A percentile compares a stretch with the other conserved stretches of the same genome.
Conservation (phyloP, 2,888 invertebrate genomes). For the Lepidocyrtoides sp. region DNA sequence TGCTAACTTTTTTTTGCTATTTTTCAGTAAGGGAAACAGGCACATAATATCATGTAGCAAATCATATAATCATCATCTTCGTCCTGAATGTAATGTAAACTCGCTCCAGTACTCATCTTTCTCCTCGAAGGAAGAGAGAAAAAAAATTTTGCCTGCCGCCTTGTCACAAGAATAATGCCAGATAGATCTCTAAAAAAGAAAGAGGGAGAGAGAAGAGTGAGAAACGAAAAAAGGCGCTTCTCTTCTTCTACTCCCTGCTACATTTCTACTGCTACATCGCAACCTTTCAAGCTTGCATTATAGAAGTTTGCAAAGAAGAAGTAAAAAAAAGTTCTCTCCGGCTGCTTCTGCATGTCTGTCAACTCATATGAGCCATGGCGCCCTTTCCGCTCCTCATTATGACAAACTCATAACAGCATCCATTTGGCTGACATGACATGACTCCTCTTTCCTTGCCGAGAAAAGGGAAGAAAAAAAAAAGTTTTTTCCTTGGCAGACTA, state of each 20-base stretch:
- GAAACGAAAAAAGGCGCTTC: conserved; percentile 27
- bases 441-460: conserved; percentile 60
- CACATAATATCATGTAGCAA: conserved; percentile 64
- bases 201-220: conserved; percentile 51
- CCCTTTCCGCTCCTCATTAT: conserved; percentile 82
- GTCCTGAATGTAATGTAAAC: conserved; percentile 58
- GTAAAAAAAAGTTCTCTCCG: conserved; percentile 70
- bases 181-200: conserved; percentile 64
- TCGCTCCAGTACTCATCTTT: conserved; percentile 62
- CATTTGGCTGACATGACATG: conserved; percentile 83
- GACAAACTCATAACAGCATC: conserved; percentile 82
- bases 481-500: conserved; percentile 30
- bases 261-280: background rate
- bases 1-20: conserved; percentile 54
- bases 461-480: conserved; percentile 30
- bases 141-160: conserved; percentile 61
- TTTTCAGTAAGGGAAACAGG: conserved; percentile 21
- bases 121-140: conserved; percentile 50
- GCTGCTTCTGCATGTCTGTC: conserved; percentile 78
- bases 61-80: conserved; percentile 71
- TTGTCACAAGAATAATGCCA: conserved; percentile 72
- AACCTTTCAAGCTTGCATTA: background rate
- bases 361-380: conserved; percentile 81
- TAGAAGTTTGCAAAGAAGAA: conserved; percentile 6
- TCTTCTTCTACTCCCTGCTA: conserved; percentile 17